Base-by-base conservation (phyloP, 2,888 invertebrate species). In the Leptinotarsa juncta region DNA sequence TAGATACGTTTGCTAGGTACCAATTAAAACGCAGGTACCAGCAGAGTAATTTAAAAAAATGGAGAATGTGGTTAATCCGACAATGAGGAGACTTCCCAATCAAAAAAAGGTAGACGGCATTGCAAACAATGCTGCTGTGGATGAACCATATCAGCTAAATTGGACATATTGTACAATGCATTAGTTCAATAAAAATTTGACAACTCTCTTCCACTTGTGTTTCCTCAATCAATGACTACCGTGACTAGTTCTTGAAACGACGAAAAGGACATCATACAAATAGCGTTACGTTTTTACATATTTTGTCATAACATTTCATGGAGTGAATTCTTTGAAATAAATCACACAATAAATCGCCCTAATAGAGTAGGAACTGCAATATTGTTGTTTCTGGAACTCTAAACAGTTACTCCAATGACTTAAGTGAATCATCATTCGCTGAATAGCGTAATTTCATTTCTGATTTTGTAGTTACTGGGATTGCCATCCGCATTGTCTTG, bases 71-170 rank as follows among this genome's bases (percentile, higher is more conserved):
- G 50, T 50, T 15, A 16, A 15, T 51, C 3, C 20, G 53, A 53
- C 5, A 53, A 18, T 18, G 53, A 10, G 14, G 53, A 71, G n/a
- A 65, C 55, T 51, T 71, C 53, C 2, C 10, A 50, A 65, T 15
- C 71, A 4, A 71, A 53, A 12, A 65, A 69, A n/a, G 49, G 72
- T 72, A 16, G 62, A 75, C 32, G 26, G 53, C 48, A 75, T 75
- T 75, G 72, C 60, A 16, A 16, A 75, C 4, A 48, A 66, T 16
- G 49, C 66, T 57, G 7, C 51, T 14, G 68, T 57, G 16, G 71
- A 68, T 18, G 66, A 72, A 62, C 72, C 60, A 1, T 75, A 75
- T 67, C 72, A 72, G 12, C 18, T 55, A 65, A 70, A 70, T 26
- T 75, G 50, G 2, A 10, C 1, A 16, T 16, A 16, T 50, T 50